Evolutionary conservation across 2,113 vertebrate species (phyloP).

Genomic region (Alces alces): DNA sequence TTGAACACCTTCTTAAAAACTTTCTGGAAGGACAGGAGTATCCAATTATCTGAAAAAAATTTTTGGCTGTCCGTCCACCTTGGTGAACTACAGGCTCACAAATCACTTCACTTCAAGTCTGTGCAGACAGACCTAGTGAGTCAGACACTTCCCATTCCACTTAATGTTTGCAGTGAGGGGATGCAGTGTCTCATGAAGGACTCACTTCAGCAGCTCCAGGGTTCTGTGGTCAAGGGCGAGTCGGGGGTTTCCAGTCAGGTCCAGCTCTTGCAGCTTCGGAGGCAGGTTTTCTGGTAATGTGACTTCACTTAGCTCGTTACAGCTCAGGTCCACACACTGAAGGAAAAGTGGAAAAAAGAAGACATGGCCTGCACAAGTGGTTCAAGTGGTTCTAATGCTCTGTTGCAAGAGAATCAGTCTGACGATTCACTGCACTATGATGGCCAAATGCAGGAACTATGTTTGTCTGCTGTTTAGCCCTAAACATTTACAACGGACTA

Average conservation of each 20-base stretch:
- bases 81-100: background rate
- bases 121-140: rapidly evolving
- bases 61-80: background rate
- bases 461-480: background rate
- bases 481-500: background rate
- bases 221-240: constrained; percentile 95
- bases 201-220: constrained; percentile 95
- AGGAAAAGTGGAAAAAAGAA: constrained; percentile 44
- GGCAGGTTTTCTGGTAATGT: constrained; percentile 95
- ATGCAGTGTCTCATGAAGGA: background rate
- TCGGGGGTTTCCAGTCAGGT: constrained; percentile 95
- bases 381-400: background rate
- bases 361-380: background rate
- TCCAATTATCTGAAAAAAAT: background rate
- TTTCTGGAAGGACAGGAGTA: background rate
- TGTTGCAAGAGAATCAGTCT: background rate
- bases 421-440: background rate
- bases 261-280: constrained; percentile 95
- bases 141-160: no score
- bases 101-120: background rate
- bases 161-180: background rate
- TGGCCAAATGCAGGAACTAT: background rate
- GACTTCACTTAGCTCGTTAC: constrained; percentile 94
- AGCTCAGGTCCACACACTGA: constrained; percentile 98
- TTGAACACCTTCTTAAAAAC: background rate